Evolutionary conservation across 1,140 invertebrate species (phyloP).

Genomic region (Trinorchestia longiramus): DNA sequence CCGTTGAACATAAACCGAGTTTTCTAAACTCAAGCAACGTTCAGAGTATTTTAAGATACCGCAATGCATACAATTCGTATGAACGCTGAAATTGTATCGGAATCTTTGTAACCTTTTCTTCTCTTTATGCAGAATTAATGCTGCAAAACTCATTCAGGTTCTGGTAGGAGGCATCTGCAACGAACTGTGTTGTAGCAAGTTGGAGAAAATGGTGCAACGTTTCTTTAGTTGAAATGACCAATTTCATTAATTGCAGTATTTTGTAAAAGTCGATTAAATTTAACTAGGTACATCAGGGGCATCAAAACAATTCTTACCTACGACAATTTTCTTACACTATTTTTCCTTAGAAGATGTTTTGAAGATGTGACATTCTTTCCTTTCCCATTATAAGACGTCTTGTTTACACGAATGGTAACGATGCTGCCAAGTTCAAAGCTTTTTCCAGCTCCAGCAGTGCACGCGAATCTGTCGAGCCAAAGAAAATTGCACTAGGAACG

Average conservation of each 20-base stretch:
- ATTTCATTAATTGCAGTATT: background rate
- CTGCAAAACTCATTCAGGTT: background rate
- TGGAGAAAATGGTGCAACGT: background rate
- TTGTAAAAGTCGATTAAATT: background rate
- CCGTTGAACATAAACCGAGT: too few species aligned
- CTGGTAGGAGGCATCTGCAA: background rate
- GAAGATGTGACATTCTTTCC: background rate
- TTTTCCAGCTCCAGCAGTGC: background rate
- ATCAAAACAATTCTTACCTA: background rate
- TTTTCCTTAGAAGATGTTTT: background rate
- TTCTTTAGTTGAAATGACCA: background rate
- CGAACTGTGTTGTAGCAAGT: background rate
- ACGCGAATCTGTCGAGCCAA: slow-evolving; percentile 2
- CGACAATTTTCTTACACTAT: background rate
- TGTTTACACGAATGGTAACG: background rate
- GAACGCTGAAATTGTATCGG: background rate
- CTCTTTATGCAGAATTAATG: background rate
- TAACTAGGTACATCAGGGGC: background rate
- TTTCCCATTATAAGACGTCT: background rate
- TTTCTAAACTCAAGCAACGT: too few species aligned
- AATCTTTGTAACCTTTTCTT: background rate
- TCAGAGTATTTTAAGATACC: background rate
- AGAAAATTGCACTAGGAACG: slow-evolving; percentile 8
- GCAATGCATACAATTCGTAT: background rate
- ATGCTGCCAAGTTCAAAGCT: background rate